phyloP scores from a whole-genome alignment of 35 echinoderm and acorn worm genomes.

The Hemicentrotus pulcherrimus region DNA sequence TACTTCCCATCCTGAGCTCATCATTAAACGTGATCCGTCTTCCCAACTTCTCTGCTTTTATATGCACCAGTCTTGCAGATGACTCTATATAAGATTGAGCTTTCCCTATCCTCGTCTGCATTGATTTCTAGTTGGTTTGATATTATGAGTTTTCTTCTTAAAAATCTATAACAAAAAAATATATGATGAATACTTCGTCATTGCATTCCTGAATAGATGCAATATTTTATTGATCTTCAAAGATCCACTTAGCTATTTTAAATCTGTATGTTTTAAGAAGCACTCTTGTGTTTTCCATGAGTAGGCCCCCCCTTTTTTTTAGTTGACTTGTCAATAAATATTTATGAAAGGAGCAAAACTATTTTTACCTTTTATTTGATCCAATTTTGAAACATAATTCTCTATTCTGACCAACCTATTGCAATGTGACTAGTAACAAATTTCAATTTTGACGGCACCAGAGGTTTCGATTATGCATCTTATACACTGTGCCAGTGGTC shows the following conservation, averaged over 20 bases:
- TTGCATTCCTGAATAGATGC: too few species aligned
- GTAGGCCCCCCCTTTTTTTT: too few species aligned
- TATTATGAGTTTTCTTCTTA: background rate
- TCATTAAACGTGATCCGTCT: constrained; percentile 19
- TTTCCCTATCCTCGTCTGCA: background rate
- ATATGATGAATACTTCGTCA: too few species aligned
- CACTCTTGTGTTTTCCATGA: too few species aligned
- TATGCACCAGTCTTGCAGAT: background rate
- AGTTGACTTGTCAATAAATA: too few species aligned
- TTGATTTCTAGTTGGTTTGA: background rate
- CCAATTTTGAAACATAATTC: background rate
- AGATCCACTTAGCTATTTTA: too few species aligned
- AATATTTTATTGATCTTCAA: too few species aligned
- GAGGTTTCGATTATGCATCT: background rate
- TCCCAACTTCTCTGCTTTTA: background rate
- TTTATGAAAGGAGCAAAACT: too few species aligned
- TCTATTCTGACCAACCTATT: background rate
- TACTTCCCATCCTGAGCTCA: constrained; percentile 27
- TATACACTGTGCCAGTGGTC: background rate
- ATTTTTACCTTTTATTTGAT: background rate
- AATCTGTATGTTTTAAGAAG: too few species aligned
- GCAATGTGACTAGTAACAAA: background rate
- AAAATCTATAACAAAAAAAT: background rate
- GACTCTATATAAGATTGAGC: background rate
- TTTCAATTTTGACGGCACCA: background rate